Base-by-base conservation (phyloP, 35 echinoderm and acorn worm genomes). In the Lytechinus pictus region DNA sequence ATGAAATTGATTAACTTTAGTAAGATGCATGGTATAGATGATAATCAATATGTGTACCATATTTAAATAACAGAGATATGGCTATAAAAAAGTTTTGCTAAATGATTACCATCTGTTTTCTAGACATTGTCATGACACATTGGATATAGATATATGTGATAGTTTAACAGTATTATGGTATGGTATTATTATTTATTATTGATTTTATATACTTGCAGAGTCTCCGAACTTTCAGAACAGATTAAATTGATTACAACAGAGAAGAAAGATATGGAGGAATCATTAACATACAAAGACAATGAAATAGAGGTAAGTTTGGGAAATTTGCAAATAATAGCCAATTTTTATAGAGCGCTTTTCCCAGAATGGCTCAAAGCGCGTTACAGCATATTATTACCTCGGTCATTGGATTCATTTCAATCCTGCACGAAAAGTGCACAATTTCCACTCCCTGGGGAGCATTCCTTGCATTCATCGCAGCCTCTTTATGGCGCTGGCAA, bases 241-340 rank as follows among this genome's bases (percentile, higher is more conserved):
- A 89, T 97, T 27, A 52, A 95, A 28, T 27, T 86, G 11, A 53
- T 95, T 53, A 55, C 90, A 19, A 19, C 87, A 72, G 94, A 97
- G 89, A 95, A 90, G 94, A 95, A 95, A 53, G 96, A 96, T 54
- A 29, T 96, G 24, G 94, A 95, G 14, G 94, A 95, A 54, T 90
- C 94, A 21, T 29, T 95, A 52, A 91, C 86, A 87, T 95, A 53
- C 13, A 97, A 97, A 95, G 96, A 95, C 51, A 95, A 97, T 91
- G 96, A 97, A 92, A 97, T 95, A 95, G 96, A 97, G 61, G 96
- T 97, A 87, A 21, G 93, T 87, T 12, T 61, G 5, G 19, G 28
- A 52, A 44, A 90, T 27, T 8, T 88, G 27, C 27, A 27, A 27
- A 8, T 6, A 44, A 27, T 8, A 27, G 3, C 9, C 9, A 27